Evolutionary conservation across 2,113 vertebrate species (phyloP), one percentile per base, ranked within the genome.

Genomic region (Polyodon spathula): DNA sequence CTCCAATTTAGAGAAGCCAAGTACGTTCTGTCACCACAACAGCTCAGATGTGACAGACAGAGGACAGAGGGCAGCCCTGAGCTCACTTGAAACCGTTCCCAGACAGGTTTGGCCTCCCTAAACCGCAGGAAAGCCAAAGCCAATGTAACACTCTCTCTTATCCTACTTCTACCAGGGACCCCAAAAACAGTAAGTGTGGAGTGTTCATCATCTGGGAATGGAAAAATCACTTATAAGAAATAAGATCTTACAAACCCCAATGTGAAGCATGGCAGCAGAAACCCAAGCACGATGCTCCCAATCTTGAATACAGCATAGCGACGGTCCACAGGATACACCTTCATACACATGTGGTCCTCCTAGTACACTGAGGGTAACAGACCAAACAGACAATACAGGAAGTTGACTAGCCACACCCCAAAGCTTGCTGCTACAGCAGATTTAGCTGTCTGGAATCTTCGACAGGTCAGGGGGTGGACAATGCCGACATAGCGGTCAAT

Each of bases 401-500:
- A 46, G 4, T 70, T 74, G 27, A 76, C 11, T 0, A 70, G 70
- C 2, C 83, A 83, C 1, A 82, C 68, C 44, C 56, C 37, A 15
- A 83, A 6, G 4, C 66, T 70, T 37, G 57, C 14, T 8, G 17
- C 59, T 15, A 2, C 1, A 0, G 56, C 37, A 0, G 40, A 54
- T 10, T 4, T 17, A 2, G 60, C 68, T 2, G 77, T 82, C 12
- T 85, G 79, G 58, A 87, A 64, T 2, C 72, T 27, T 4, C 76
- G 79, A 62, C 79, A 86, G 58, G 70, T 78, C 14, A 87, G 63
- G 0, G 85, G 86, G 57, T 85, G 76, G 9, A 80, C 82, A 0
- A 88, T 81, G 10, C 84, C 88, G 37, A 90, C 66, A 68, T 75
- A 89, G 16, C 76, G 78, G 66, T 88, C 79, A 69, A 88, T 46